These are phyloP conservation scores for Australoheros scitulus DNA, from an alignment of 2,113 vertebrate genomes.

Conservation along the genomic window DNA sequence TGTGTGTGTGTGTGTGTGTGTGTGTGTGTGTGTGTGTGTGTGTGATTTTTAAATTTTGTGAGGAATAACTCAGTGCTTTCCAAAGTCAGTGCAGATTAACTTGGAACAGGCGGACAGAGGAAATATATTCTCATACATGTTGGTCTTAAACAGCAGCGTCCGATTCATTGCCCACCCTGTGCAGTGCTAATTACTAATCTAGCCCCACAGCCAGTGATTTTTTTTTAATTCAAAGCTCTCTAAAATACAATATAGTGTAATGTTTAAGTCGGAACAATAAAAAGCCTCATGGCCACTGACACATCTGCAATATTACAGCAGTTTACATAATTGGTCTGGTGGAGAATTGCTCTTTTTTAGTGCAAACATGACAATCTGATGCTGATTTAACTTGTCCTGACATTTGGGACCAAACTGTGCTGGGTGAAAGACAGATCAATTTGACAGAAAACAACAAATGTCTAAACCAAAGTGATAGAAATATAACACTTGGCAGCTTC, in stretches of 20 bases:
- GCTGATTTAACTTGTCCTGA: neutral
- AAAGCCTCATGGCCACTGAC: neutral
- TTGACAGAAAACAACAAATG: neutral
- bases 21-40: neutral
- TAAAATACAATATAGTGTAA: neutral
- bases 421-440: neutral
- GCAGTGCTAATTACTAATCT: neutral
- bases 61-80: neutral
- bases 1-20: neutral
- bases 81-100: slow-evolving; percentile 9
- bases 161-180: neutral
- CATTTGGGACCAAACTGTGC: neutral
- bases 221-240: neutral
- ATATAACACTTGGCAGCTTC: neutral
- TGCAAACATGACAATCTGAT: neutral
- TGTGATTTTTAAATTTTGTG: neutral
- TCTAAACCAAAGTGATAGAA: neutral
- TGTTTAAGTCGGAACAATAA: neutral
- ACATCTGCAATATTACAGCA: slow-evolving; percentile 13
- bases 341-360: neutral
- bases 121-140: neutral
- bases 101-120: neutral
- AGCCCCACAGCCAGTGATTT: neutral
- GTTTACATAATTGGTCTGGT: slow-evolving; percentile 7
- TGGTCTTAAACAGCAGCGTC: neutral